Base-by-base conservation (phyloP, 2,113 vertebrate genomes). In the Tautogolabrus adspersus region DNA sequence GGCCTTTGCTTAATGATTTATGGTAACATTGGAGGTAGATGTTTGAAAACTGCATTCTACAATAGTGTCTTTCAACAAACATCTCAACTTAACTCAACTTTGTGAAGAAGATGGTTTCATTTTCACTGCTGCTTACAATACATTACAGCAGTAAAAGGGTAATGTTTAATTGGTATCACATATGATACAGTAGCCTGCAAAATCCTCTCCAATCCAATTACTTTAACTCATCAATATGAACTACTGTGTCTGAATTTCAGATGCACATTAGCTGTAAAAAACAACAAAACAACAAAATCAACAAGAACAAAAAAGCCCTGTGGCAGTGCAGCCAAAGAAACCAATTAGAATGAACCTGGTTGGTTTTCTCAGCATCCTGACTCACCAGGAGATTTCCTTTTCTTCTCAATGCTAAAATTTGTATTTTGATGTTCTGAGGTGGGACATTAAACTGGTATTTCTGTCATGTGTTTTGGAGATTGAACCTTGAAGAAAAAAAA, bases 1-100 rank as follows among this genome's bases (percentile, higher is more conserved):
- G 81, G 88, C 88, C 88, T 92, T 87, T 72, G 59, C 66, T 67
- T 66, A 72, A 56, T 68, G 49, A 72, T 64, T 47, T 34, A 56
- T 23, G 66, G 76, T 42, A 72, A 87, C 66, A 23, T 72, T 64
- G 60, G 72, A 77, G 60, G 55, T 62, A 60, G 69, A 75, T 57
- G 30, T 54, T 77, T 26, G 3, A 23, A 72, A 77, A 75, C 18
- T 1, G 16, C 64, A 80, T 58, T 38, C 51, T 42, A 37, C 60
- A 23, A 40, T 71, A 66, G 59, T 73, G 63, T 79, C 73, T 80
- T 77, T 82, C 66, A 81, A 44, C 73, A 54, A 70, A 71, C 38
- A 34, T 54, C 47, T 62, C 9, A 3, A 46, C 26, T 60, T 30
- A 40, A 54, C 46, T 65, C 13, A 5, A 42, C 21, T 58, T 40